These are phyloP conservation scores for Gallinago solitaria DNA, from an alignment of 2,797 vertebrate species.

Conservation along the genomic window DNA sequence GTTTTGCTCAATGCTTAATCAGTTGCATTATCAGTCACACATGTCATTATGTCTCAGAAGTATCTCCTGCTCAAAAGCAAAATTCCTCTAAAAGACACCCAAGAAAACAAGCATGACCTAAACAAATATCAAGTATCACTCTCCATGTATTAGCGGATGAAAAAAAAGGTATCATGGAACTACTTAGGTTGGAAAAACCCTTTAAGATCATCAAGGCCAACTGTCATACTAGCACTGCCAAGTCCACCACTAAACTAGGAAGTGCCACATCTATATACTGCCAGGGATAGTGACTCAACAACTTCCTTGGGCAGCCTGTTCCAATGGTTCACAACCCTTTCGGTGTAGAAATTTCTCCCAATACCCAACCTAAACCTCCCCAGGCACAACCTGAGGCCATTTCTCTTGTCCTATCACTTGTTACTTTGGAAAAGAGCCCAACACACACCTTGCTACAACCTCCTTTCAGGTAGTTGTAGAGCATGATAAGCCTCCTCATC, in stretches of 20 bases:
- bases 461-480: neutral
- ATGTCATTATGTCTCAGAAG: conserved; percentile 17
- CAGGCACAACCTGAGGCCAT: neutral
- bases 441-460: neutral
- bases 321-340: neutral
- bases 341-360: neutral
- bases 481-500: neutral
- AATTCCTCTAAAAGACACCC: neutral
- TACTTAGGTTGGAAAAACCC: neutral
- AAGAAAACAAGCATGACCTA: neutral
- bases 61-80: neutral
- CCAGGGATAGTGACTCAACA: neutral
- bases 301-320: neutral
- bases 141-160: neutral
- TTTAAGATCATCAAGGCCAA: neutral
- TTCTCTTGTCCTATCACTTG: neutral
- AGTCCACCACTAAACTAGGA: neutral
- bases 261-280: neutral
- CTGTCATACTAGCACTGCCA: neutral
- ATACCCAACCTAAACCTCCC: neutral
- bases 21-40: conserved; percentile 26
- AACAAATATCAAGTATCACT: neutral
- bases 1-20: conserved; percentile 58
- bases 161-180: neutral
- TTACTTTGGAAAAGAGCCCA: neutral